A percentile compares a stretch with the other conserved stretches of the same genome.
phyloP scores from a whole-genome alignment of 23 tunicate genomes.

The Diplosoma virens region DNA sequence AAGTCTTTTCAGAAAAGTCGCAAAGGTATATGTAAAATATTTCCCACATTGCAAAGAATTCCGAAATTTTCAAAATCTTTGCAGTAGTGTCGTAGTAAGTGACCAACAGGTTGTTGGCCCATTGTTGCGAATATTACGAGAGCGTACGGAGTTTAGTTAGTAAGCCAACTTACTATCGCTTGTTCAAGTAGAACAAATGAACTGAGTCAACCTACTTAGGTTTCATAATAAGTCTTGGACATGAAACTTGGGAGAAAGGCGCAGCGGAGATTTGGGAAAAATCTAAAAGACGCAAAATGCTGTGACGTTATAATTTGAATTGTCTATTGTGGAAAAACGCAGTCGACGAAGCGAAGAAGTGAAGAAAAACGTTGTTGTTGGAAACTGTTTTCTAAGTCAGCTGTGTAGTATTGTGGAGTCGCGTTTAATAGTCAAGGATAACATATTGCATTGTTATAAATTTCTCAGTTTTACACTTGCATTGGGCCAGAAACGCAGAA shows the following conservation, averaged over 20 bases:
- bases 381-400: background rate
- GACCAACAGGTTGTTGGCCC: background rate
- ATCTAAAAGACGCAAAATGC: background rate
- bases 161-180: background rate
- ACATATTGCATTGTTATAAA: background rate
- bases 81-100: background rate
- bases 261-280: background rate
- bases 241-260: background rate
- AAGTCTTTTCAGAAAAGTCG: conserved; percentile 13
- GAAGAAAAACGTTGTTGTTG: background rate
- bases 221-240: too few species aligned
- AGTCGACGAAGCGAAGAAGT: background rate
- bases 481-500: too few species aligned
- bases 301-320: too few species aligned
- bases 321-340: background rate
- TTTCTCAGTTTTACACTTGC: background rate
- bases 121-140: background rate
- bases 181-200: too few species aligned
- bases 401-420: background rate
- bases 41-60: conserved; percentile 9
- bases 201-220: background rate
- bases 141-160: background rate
- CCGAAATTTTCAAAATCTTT: conserved; percentile 8
- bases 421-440: background rate
- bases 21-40: background rate